Base-by-base conservation (phyloP, 2,113 vertebrate genomes). In the Lates calcarifer region DNA sequence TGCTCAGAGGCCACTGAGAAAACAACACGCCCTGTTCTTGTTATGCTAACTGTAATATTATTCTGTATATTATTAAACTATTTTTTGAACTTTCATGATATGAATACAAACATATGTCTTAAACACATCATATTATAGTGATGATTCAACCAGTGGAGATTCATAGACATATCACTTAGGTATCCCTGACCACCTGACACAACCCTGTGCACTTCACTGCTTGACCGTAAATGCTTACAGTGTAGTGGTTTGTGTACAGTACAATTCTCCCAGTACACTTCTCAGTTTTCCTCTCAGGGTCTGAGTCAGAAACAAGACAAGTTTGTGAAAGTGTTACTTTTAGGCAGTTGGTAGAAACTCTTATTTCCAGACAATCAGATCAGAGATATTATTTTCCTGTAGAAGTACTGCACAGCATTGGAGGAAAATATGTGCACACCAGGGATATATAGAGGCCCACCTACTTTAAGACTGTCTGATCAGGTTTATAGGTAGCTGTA, bases 351-450 rank as follows among this genome's bases (percentile, higher is more conserved):
- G 56, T 70, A 10, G 28, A 81, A 83, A 67, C 64, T 58, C 51
- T 71, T 81, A 85, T 79, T 83, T 78, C 24, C 57, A 75, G 74
- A 68, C 51, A 71, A 29, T 26, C 24, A 74, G 41, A 85, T 86
- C 51, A 86, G 33, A 81, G 35, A 56, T 45, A 79, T 64, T 84
- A 47, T 73, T 76, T 71, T 57, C 63, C 37, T 66, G 43, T 3
- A 22, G 33, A 66, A 60, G 26, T 41, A 63, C 15, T 65, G 72
- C 41, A 37, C 75, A 65, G 60, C 22, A 29, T 15, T 71, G 13
- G 28, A 29, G 20, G 24, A 47, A 41, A 74, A 60, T 61, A 18
- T 26, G 18, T 74, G 41, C 53, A 61, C 47, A 67, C 58, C 31
- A 31, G 69, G 51, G 55, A 61, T 45, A 35, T 61, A 65, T 5